phyloP scores from a whole-genome alignment of 2,797 vertebrate species.

The Euphonia xanthogaster region DNA sequence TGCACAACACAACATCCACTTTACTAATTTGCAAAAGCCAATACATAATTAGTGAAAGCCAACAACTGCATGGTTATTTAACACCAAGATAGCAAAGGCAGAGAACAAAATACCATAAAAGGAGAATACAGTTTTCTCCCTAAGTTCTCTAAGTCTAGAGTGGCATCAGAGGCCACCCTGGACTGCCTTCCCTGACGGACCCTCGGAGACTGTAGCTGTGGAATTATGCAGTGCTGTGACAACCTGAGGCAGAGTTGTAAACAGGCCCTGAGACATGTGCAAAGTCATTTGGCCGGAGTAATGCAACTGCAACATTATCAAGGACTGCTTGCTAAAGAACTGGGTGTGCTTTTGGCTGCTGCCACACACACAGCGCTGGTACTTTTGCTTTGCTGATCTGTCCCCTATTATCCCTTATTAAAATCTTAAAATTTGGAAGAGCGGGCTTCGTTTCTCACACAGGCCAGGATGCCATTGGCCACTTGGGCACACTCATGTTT shows the following conservation, averaged over 20 bases:
- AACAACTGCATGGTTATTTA: too few relatives aligned
- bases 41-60: not conserved
- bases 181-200: not conserved
- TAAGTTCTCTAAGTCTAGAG: not conserved
- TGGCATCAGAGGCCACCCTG: not conserved
- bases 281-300: not conserved
- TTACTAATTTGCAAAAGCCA: not conserved
- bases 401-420: not conserved
- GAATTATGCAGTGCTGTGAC: too few relatives aligned
- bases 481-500: not conserved
- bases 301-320: not conserved
- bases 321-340: not conserved
- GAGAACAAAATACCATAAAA: not conserved
- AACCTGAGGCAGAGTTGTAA: not conserved
- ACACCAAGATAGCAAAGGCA: not conserved
- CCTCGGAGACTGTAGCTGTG: not conserved
- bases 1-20: not conserved
- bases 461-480: not conserved
- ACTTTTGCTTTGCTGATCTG: not conserved
- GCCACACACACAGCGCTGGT: not conserved
- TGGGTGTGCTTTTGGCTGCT: not conserved
- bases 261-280: not conserved
- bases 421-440: not conserved
- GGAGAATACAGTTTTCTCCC: not conserved
- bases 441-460: not conserved